These are phyloP conservation scores for Sardina pilchardus DNA, from an alignment of 2,113 vertebrate genomes.

Conservation along the genomic window DNA sequence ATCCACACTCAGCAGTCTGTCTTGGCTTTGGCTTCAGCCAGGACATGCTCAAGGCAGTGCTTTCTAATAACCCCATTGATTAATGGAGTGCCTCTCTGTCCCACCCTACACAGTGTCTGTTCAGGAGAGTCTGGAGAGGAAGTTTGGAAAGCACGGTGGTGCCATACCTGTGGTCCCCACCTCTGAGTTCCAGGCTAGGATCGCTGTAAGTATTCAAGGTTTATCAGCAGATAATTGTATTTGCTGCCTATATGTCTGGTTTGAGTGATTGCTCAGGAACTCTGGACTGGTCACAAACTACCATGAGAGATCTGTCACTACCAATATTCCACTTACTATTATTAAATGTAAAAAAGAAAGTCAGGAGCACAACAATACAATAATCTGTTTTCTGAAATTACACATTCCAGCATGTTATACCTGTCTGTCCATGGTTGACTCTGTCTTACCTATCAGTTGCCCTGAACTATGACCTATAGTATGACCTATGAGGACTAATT, in stretches of 20 bases:
- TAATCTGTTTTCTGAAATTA: background rate
- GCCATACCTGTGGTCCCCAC: conserved; percentile 88
- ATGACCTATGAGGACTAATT: background rate
- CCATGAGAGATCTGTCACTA: too few species aligned
- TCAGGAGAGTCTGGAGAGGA: conserved; percentile 95
- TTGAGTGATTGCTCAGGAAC: too few species aligned
- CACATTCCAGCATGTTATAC: background rate
- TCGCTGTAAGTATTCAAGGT: conserved; percentile 79
- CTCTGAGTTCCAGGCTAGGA: conserved; percentile 89
- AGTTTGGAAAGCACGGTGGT: conserved; percentile 94
- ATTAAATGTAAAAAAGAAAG: too few species aligned
- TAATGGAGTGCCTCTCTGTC: background rate
- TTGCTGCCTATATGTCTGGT: background rate
- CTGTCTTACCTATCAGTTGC: background rate
- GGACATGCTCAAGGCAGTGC: background rate
- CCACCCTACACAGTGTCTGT: conserved; percentile 82
- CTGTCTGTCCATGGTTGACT: background rate
- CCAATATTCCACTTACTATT: too few species aligned
- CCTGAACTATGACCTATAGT: background rate
- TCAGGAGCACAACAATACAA: background rate
- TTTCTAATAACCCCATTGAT: background rate
- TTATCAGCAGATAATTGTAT: background rate
- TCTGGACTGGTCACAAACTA: too few species aligned
- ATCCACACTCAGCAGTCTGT: background rate
- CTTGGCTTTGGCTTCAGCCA: background rate